Conservation (phyloP, 2,113 vertebrate genomes). For the Melanotaenia duboulayi region DNA sequence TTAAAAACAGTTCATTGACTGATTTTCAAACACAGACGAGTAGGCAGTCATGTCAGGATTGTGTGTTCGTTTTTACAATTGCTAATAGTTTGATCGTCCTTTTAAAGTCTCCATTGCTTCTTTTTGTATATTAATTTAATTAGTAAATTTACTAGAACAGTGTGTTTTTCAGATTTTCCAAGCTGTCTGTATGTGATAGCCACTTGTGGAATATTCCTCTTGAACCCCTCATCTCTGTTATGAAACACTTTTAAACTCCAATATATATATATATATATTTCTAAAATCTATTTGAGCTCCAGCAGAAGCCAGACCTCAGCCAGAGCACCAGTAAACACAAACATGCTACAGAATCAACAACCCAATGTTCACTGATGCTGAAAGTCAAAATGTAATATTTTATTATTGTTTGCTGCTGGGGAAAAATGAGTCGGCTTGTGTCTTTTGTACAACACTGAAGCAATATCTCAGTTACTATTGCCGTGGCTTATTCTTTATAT, state of each 20-base stretch:
- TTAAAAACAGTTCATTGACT: too few relatives aligned
- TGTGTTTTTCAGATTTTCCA: slow-evolving; percentile 46
- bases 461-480: slow-evolving; percentile 33
- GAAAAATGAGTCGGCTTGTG: not conserved
- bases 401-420: slow-evolving; percentile 31
- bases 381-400: slow-evolving; percentile 39
- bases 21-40: too few relatives aligned
- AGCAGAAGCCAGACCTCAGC: slow-evolving; percentile 32
- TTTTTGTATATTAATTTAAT: too few relatives aligned
- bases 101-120: too few relatives aligned
- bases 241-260: slow-evolving; percentile 51
- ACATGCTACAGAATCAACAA: slow-evolving; percentile 20
- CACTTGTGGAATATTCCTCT: slow-evolving; percentile 33
- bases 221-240: slow-evolving; percentile 43
- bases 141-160: slow-evolving; percentile 4
- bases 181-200: slow-evolving; percentile 18
- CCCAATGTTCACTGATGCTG: slow-evolving; percentile 32
- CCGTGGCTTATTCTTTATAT: slow-evolving; percentile 15
- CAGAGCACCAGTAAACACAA: slow-evolving; percentile 26
- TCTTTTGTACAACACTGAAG: slow-evolving; percentile 37
- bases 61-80: too few relatives aligned
- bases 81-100: too few relatives aligned
- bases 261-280: slow-evolving; percentile 40
- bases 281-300: slow-evolving; percentile 57
- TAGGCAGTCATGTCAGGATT: too few relatives aligned